Percentiles rank a stretch among this genome's conserved stretches.
These are phyloP conservation scores for Cosmorhoe ocellata DNA, from an alignment of 2,888 invertebrate genomes.

Conservation along the genomic window DNA sequence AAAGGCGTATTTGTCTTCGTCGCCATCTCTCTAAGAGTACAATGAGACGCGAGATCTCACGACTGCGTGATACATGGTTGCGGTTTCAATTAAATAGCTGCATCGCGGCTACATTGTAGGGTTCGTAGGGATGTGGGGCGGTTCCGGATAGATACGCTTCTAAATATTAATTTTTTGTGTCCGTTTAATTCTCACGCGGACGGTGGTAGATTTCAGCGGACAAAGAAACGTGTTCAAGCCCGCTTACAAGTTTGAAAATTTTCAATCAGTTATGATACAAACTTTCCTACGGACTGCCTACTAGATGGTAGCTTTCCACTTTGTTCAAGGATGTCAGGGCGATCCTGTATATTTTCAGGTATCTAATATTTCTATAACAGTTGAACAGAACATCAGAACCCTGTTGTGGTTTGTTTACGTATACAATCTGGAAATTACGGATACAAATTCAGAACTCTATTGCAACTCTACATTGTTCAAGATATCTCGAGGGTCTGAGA, in stretches of 20 bases:
- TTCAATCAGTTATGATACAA: too few relatives aligned
- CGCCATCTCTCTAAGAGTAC: conserved; percentile 38
- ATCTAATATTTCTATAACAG: too few relatives aligned
- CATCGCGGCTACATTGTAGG: conserved; percentile 33
- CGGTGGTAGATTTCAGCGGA: too few relatives aligned
- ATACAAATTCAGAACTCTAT: conserved; percentile 19
- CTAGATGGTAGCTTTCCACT: too few relatives aligned
- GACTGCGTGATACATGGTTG: conserved; percentile 45
- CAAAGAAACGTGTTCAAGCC: too few relatives aligned
- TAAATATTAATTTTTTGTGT: background rate
- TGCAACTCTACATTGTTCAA: conserved; percentile 29
- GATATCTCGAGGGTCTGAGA: conserved; percentile 44
- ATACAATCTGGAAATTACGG: background rate
- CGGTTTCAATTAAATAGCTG: conserved; percentile 51
- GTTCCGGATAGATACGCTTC: conserved; percentile 2
- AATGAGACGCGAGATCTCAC: conserved; percentile 41
- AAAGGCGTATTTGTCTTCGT: conserved; percentile 40
- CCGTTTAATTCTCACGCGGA: too few relatives aligned
- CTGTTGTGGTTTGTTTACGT: too few relatives aligned
- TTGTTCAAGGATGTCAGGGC: too few relatives aligned
- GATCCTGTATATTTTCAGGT: too few relatives aligned
- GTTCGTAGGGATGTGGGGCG: conserved; percentile 12
- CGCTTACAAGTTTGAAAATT: too few relatives aligned
- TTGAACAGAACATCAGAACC: too few relatives aligned
- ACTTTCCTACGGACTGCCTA: too few relatives aligned